A percentile compares a stretch with the other conserved stretches of the same genome.
Evolutionary conservation across 2,888 invertebrate genomes (phyloP).

Genomic region (Drosophila histrio): DNA sequence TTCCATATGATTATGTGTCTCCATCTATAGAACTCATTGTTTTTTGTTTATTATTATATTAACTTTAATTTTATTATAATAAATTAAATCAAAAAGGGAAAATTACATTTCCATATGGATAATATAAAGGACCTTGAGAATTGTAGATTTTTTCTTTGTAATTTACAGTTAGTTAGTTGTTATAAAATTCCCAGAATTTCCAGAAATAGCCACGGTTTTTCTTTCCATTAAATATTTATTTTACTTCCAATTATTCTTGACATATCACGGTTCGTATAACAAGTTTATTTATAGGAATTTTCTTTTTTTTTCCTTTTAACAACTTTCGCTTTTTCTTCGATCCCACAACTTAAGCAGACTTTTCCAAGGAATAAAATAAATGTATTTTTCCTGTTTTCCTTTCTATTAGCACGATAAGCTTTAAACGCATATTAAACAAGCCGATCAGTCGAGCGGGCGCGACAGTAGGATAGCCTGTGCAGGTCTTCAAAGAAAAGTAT

Average conservation of each 20-base stretch:
- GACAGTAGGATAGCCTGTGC: too few species aligned
- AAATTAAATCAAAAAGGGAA: too few species aligned
- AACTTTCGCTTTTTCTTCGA: background rate
- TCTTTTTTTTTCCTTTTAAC: background rate
- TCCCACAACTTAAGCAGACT: background rate
- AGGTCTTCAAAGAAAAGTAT: too few species aligned
- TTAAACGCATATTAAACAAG: slow-evolving; percentile 8
- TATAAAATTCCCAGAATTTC: background rate
- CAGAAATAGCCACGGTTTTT: background rate
- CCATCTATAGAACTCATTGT: too few species aligned
- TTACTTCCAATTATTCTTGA: background rate
- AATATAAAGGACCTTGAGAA: background rate
- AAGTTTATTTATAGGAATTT: background rate
- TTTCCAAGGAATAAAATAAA: background rate
- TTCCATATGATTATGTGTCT: too few species aligned
- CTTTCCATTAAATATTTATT: background rate
- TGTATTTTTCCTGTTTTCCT: background rate
- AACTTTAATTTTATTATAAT: too few species aligned
- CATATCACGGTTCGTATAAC: too few species aligned
- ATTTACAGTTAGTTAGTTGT: too few species aligned
- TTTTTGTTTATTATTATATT: too few species aligned
- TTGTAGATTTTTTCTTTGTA: background rate
- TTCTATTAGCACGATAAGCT: slow-evolving; percentile 4
- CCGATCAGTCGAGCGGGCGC: too few species aligned
- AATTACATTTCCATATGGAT: too few species aligned